A percentile compares a stretch with the other conserved stretches of the same genome.
Evolutionary conservation across 2,113 vertebrate genomes (phyloP).

Genomic region (Cavia porcellus): DNA sequence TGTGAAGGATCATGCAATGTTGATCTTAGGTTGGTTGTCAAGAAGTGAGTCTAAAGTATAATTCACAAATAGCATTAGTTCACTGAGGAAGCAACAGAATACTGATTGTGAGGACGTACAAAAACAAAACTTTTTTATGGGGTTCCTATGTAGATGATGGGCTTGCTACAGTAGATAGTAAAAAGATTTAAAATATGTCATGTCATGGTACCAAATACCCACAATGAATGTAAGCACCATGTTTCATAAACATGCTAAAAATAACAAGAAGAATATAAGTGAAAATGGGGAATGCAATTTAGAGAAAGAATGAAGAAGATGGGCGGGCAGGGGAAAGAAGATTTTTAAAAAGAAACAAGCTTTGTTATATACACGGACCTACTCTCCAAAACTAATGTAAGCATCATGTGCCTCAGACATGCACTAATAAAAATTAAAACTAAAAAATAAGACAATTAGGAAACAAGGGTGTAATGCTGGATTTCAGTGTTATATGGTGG

Average conservation of each 20-base stretch:
- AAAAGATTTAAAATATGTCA: not conserved
- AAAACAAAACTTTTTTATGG: not conserved
- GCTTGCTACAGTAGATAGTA: not conserved
- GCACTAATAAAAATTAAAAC: not conserved
- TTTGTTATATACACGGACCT: not conserved
- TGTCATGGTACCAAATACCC: not conserved
- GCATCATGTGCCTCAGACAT: not conserved
- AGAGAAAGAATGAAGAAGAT: not conserved
- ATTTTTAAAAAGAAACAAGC: not conserved
- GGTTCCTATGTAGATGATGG: rapidly evolving
- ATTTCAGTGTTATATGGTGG: not conserved
- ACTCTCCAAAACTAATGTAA: not conserved
- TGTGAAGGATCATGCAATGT: not conserved
- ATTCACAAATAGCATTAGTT: not conserved
- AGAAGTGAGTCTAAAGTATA: not conserved
- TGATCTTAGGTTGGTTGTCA: not conserved
- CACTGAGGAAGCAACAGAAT: not conserved
- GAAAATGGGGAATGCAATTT: not conserved
- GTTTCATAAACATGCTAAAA: not conserved
- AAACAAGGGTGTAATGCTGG: not conserved
- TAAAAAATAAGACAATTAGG: not conserved
- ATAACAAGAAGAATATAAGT: not conserved
- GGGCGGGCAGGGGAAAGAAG: not conserved
- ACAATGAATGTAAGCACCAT: not conserved
- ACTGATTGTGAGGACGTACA: not conserved